A percentile compares a stretch with the other conserved stretches of the same genome.
phyloP scores from a whole-genome alignment of 2,888 invertebrate genomes.

The Epirrhoe tristata region DNA sequence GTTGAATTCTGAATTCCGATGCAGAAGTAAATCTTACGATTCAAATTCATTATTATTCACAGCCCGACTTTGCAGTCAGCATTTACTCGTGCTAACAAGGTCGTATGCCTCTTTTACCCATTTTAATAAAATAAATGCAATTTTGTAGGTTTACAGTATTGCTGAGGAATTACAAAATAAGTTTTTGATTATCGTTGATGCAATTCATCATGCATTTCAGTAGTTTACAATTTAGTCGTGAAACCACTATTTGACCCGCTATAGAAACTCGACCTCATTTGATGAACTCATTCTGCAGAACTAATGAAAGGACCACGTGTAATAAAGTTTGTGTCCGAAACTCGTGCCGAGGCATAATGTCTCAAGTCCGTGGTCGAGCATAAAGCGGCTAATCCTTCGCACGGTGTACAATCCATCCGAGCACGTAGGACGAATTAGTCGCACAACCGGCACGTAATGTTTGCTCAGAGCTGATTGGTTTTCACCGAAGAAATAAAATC shows the following conservation, averaged over 20 bases:
- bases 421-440: constrained; percentile 58
- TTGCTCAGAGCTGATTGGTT: constrained; percentile 46
- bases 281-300: constrained; percentile 25
- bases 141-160: background rate
- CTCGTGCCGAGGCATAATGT: constrained; percentile 61
- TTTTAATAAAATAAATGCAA: background rate
- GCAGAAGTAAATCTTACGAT: background rate
- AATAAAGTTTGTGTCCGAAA: constrained; percentile 32
- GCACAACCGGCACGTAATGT: constrained; percentile 55
- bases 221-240: constrained; percentile 2
- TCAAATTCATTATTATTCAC: background rate
- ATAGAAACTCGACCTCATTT: constrained; percentile 14
- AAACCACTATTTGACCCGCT: constrained; percentile 15
- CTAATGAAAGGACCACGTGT: constrained; percentile 25
- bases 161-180: too few species aligned
- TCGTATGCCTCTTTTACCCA: background rate
- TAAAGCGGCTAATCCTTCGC: constrained; percentile 60
- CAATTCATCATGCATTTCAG: too few species aligned
- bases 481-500: constrained; percentile 9
- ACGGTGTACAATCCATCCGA: constrained; percentile 47
- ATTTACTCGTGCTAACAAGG: background rate
- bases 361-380: constrained; percentile 56
- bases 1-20: background rate
- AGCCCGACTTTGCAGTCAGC: background rate
- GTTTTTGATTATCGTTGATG: too few species aligned